These are phyloP conservation scores for Plestiodon gilberti DNA, from an alignment of 2,113 vertebrate genomes.

Conservation along the genomic window DNA sequence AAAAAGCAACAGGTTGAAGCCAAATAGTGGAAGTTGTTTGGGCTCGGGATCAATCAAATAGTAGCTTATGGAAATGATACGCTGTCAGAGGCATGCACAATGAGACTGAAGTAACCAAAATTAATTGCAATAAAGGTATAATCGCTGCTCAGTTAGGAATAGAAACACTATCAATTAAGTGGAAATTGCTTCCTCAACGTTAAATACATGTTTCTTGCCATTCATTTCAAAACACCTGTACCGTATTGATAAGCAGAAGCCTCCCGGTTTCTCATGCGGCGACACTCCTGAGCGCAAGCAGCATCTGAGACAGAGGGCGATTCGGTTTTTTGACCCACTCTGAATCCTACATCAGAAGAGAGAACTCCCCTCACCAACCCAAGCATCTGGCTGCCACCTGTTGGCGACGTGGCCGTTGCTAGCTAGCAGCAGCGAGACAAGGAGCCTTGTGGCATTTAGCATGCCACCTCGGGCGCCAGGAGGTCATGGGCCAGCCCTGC, in stretches of 20 bases:
- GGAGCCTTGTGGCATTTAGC: neutral
- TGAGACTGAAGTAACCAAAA: conserved; percentile 25
- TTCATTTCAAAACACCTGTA: conserved; percentile 6
- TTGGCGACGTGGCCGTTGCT: no score
- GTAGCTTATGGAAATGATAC: conserved; percentile 1
- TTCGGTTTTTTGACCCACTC: neutral
- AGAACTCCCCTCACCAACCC: no score
- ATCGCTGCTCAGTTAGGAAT: conserved; percentile 8
- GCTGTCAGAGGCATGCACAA: neutral
- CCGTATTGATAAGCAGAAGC: conserved; percentile 10
- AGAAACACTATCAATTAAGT: neutral
- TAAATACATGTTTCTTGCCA: neutral
- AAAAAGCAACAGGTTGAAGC: neutral
- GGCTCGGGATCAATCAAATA: neutral
- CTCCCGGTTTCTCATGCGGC: neutral
- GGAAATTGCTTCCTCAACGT: neutral
- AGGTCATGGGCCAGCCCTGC: no score
- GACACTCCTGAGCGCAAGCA: neutral
- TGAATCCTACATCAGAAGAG: neutral
- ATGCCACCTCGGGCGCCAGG: no score
- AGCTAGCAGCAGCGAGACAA: neutral
- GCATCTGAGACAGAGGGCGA: neutral
- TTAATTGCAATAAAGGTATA: conserved; percentile 2
- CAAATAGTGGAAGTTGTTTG: neutral
- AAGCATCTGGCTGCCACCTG: no score